Evolutionary conservation across 2,113 vertebrate genomes (phyloP).

Genomic region (Eublepharis macularius): DNA sequence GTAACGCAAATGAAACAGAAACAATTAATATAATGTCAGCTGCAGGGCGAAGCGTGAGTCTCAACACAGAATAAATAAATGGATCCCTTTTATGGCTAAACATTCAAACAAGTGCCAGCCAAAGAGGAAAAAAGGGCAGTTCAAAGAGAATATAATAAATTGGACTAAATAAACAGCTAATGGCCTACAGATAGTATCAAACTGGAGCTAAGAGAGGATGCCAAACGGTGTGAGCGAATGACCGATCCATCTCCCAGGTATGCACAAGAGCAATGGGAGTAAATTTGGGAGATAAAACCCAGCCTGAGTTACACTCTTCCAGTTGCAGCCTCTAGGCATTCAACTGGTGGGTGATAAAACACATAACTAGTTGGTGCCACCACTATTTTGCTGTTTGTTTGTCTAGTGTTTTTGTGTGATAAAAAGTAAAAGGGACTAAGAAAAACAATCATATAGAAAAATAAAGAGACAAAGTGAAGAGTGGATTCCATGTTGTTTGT

Average conservation of each 20-base stretch:
- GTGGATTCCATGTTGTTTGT: too few species aligned
- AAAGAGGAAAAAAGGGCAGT: conserved; percentile 34
- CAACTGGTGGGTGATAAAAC: not conserved
- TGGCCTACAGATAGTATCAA: conserved; percentile 36
- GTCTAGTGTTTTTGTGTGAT: too few species aligned
- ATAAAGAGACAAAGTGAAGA: too few species aligned
- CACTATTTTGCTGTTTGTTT: too few species aligned
- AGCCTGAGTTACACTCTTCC: not conserved
- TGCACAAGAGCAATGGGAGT: too few species aligned
- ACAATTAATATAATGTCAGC: not conserved
- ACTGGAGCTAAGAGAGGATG: not conserved
- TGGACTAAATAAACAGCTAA: conserved; percentile 39
- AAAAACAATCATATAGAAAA: too few species aligned
- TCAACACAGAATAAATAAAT: conserved; percentile 28
- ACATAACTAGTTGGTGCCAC: too few species aligned
- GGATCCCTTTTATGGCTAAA: conserved; percentile 18
- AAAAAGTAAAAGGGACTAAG: too few species aligned
- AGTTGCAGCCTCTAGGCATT: not conserved
- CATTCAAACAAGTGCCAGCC: conserved; percentile 51
- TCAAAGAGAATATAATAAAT: conserved; percentile 51
- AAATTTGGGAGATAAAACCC: not conserved
- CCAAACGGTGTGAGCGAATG: not conserved
- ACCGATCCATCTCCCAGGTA: not conserved
- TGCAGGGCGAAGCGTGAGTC: conserved; percentile 21
- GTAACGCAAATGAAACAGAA: conserved; percentile 29